phyloP scores from a whole-genome alignment of 1,140 invertebrate genomes.

The Philotrypesis tridentata region DNA sequence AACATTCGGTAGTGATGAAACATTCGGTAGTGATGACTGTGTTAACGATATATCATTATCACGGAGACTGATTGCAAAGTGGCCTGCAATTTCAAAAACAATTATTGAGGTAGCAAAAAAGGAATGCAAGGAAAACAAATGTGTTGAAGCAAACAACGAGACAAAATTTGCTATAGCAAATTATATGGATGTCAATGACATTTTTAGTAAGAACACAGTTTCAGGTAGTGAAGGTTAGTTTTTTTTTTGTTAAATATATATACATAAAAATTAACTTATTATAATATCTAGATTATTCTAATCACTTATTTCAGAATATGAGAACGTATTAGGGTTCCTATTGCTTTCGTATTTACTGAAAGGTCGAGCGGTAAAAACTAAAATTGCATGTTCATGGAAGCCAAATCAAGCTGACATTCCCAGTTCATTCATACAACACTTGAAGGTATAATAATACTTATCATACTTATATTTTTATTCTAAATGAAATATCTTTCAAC shows the following conservation, averaged over 20 bases:
- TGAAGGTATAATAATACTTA: neutral
- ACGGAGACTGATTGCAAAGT: neutral
- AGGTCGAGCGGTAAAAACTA: neutral
- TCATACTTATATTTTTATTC: neutral
- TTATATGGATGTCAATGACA: neutral
- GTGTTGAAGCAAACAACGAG: neutral
- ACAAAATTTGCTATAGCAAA: neutral
- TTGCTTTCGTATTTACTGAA: constrained; percentile 5
- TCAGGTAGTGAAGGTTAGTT: neutral
- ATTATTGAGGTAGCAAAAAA: neutral
- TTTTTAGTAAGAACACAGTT: neutral
- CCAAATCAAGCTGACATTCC: neutral
- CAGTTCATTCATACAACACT: neutral
- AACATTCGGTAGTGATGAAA: no score
- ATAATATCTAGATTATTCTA: neutral
- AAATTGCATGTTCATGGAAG: neutral
- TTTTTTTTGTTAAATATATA: neutral
- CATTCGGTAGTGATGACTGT: neutral
- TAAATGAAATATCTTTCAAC: neutral
- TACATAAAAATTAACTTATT: constrained; percentile 2
- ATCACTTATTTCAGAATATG: neutral
- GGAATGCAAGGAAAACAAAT: neutral
- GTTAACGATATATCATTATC: neutral
- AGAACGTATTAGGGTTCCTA: neutral
- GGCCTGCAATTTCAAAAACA: neutral